phyloP scores from a whole-genome alignment of 1,140 invertebrate species.

The Philopotamus ludificatus region DNA sequence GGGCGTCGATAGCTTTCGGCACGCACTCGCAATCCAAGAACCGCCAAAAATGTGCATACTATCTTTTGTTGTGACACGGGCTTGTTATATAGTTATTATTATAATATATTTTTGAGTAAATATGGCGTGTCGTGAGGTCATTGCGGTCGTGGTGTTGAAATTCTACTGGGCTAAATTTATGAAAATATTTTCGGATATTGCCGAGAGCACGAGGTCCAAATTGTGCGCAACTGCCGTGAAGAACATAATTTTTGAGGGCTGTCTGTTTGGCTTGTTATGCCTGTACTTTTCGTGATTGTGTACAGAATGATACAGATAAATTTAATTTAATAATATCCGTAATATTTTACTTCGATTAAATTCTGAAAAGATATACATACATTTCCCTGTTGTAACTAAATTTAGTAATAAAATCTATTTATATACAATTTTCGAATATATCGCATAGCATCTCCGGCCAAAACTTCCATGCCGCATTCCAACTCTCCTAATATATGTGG shows the following conservation, averaged over 20 bases:
- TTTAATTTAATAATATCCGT: not conserved
- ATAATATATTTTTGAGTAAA: slow-evolving; percentile 14
- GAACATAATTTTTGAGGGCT: slow-evolving; percentile 1
- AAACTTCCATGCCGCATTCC: too few relatives aligned
- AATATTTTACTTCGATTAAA: too few relatives aligned
- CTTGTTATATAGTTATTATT: too few relatives aligned
- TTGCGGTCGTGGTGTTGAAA: not conserved
- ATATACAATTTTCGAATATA: too few relatives aligned
- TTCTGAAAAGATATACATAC: too few relatives aligned
- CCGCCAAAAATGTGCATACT: slow-evolving; percentile 1
- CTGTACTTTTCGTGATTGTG: not conserved
- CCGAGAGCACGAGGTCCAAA: not conserved
- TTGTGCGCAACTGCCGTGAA: not conserved
- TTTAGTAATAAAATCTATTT: too few relatives aligned
- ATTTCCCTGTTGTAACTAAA: too few relatives aligned
- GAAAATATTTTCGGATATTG: slow-evolving; percentile 13
- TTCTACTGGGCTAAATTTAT: slow-evolving; percentile 12
- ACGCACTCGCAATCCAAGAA: too few relatives aligned
- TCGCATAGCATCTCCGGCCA: too few relatives aligned
- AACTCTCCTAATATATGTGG: too few relatives aligned
- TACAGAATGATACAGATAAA: not conserved
- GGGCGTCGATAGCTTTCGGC: too few relatives aligned
- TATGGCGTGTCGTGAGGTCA: slow-evolving; percentile 10
- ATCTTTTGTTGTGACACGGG: slow-evolving; percentile 13
- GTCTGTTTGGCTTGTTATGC: slow-evolving; percentile 5